phyloP scores from a whole-genome alignment of 2,888 invertebrate genomes.

The Epiblema foenella region DNA sequence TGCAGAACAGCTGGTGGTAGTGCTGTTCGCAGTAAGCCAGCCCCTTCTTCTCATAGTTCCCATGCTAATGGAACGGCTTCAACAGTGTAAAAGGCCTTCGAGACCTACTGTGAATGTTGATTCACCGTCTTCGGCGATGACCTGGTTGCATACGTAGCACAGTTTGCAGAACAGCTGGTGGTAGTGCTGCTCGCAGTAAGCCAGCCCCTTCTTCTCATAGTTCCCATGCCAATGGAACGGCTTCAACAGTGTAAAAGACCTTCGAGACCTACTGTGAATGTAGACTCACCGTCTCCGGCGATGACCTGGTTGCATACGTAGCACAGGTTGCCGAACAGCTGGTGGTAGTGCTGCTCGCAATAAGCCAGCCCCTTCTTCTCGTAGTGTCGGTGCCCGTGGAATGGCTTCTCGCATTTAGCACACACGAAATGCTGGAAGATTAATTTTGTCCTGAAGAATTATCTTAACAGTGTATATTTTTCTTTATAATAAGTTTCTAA shows the following conservation, averaged over 20 bases:
- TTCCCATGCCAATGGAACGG: constrained; percentile 99
- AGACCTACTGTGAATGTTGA: constrained; percentile 40
- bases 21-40: constrained; percentile 99
- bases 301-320: constrained; percentile 99
- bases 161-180: constrained; percentile 99
- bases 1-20: constrained; percentile 98
- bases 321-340: constrained; percentile 99
- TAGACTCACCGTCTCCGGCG: constrained; percentile 94
- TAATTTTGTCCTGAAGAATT: neutral
- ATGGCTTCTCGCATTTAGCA: constrained; percentile 99
- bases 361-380: constrained; percentile 99
- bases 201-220: constrained; percentile 98
- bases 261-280: neutral
- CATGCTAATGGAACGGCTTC: constrained; percentile 99
- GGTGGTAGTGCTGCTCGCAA: constrained; percentile 99
- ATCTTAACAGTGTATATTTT: too few relatives aligned
- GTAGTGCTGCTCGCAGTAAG: constrained; percentile 99
- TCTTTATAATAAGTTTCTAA: too few relatives aligned
- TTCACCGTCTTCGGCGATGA: constrained; percentile 98
- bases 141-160: constrained; percentile 99
- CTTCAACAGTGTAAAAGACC: constrained; percentile 75
- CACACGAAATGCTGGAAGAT: constrained; percentile 97
- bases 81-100: neutral
- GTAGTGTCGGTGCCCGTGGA: constrained; percentile 99
- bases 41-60: constrained; percentile 99